Evolutionary conservation across 2,888 invertebrate species (phyloP), one percentile per base, ranked within the genome.

Genomic region (Drosophila leonis): DNA sequence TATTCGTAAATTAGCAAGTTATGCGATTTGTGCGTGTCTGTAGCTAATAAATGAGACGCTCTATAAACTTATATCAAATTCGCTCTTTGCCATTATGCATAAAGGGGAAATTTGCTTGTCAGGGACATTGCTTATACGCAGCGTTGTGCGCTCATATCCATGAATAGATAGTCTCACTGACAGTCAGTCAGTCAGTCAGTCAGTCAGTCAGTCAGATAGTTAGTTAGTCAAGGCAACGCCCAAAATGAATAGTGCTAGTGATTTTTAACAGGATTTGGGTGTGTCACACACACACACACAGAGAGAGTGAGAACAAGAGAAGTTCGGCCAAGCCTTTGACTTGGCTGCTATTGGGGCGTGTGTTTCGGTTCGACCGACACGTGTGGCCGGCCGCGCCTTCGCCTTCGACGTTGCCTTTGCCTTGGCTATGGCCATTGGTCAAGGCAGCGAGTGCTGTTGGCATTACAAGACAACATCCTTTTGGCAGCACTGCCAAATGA

Each of bases 21-120:
- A 84, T 90, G 85, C 69, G 72, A 63, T 56, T 65, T 63, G 78
- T 49, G 84, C 84, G 90, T 84, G 90, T 46, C 52, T 31, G 0
- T 7, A 7, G 13, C 31, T 41, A 56, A 89, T 84, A 82, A 84
- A 75, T 80, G 83, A 65, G 46, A 15, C 29, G 57, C 46, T 57
- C 44, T 37, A 10, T 44, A 15, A 66, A 48, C 29, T 42, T 56
- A 48, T 60, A 44, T 20, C 37, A 15, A 35, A 68, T 39, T 61
- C 33, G 24, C 48, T 12, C 60, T 75, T 76, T 55, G 62, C 37
- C 70, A 70, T 75, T 66, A 77, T 80, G 70, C 70, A 64, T 49
- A n/a, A 33, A 10, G 12, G 33, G 20, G 20, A 51, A 24, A 39
- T 61, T 24, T 13, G 57, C 24, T 48, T 57, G 37, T 42, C 41